Conservation (phyloP, 2,888 invertebrate species). For the Latrodectus elegans region DNA sequence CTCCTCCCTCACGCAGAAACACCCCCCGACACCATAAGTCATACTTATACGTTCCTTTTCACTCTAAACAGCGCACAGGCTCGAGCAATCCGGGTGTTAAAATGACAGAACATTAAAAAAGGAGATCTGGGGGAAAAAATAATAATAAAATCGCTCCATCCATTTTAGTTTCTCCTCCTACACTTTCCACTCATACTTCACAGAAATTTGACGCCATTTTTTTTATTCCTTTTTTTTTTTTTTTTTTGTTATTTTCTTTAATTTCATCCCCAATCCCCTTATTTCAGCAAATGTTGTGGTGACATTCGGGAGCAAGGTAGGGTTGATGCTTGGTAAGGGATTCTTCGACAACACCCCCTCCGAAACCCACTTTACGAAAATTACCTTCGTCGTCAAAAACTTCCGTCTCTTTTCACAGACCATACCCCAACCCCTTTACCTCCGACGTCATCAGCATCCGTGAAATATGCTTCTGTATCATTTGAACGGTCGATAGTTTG, state of each 20-base stretch:
- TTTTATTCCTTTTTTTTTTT: conserved; percentile 47
- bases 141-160: conserved; percentile 20
- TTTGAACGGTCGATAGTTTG: conserved; percentile 51
- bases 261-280: conserved; percentile 40
- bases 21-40: conserved; percentile 43
- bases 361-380: conserved; percentile 29
- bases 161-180: background rate
- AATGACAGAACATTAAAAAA: conserved; percentile 65
- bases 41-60: conserved; percentile 42
- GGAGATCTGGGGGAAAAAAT: conserved; percentile 15
- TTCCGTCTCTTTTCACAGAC: background rate
- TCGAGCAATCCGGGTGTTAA: conserved; percentile 54
- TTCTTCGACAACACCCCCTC: background rate
- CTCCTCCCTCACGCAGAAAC: background rate
- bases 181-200: background rate
- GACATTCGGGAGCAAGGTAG: conserved; percentile 45
- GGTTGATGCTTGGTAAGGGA: conserved; percentile 16
- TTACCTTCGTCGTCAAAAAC: conserved; percentile 35
- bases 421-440: background rate
- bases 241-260: conserved; percentile 31
- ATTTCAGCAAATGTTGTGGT: conserved; percentile 55
- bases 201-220: conserved; percentile 30
- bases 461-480: conserved; percentile 61
- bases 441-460: conserved; percentile 47
- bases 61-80: background rate